Evolutionary conservation across 2,888 invertebrate species (phyloP).

Genomic region (Drosophila vallismaia): DNA sequence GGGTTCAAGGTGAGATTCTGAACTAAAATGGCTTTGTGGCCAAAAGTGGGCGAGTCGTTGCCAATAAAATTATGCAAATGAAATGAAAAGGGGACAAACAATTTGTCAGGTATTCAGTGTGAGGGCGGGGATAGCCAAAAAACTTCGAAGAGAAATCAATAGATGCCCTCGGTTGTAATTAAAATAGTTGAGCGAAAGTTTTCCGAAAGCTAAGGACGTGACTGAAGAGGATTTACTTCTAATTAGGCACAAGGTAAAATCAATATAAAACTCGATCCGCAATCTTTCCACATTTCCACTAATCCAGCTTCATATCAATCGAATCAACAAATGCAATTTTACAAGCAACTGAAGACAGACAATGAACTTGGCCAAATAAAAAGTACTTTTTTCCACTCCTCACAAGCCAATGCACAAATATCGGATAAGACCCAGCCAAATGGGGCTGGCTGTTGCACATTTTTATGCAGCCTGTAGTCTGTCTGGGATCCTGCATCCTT

Average conservation of each 20-base stretch:
- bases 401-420: constrained; percentile 50
- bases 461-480: constrained; percentile 41
- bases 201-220: constrained; percentile 44
- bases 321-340: constrained; percentile 47
- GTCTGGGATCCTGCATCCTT: constrained; percentile 31
- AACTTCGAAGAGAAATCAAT: constrained; percentile 66
- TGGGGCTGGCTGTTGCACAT: constrained; percentile 45
- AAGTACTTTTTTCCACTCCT: constrained; percentile 9
- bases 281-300: constrained; percentile 14
- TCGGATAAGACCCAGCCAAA: constrained; percentile 33
- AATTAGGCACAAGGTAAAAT: constrained; percentile 59
- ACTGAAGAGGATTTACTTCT: constrained; percentile 36
- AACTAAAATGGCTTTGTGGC: constrained; percentile 28
- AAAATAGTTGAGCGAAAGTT: constrained; percentile 58
- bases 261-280: constrained; percentile 32
- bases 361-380: constrained; percentile 24
- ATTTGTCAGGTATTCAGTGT: constrained; percentile 64
- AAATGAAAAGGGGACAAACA: constrained; percentile 54
- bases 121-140: constrained; percentile 8
- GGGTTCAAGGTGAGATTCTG: constrained; percentile 69
- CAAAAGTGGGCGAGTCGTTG: constrained; percentile 30
- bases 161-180: constrained; percentile 55
- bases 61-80: constrained; percentile 69
- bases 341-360: constrained; percentile 48
- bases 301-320: constrained; percentile 16